Evolutionary conservation across 2,113 vertebrate species (phyloP).

Genomic region (Gobio gobio): DNA sequence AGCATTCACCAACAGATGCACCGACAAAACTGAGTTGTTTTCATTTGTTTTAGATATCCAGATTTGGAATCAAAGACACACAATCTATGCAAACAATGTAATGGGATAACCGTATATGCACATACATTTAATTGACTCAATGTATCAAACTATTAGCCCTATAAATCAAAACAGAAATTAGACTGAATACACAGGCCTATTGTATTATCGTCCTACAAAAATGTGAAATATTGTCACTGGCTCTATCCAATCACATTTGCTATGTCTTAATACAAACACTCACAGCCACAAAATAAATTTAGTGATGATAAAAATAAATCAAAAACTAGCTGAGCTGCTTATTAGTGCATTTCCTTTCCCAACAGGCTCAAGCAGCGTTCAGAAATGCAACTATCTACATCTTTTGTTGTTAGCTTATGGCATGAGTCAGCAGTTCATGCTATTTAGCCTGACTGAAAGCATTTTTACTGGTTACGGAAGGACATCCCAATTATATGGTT

Average conservation of each 20-base stretch:
- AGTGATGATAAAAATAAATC: not conserved
- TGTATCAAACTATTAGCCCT: not conserved
- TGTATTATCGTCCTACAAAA: not conserved
- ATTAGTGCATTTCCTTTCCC: not conserved
- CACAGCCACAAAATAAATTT: not conserved
- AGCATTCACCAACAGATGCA: slow-evolving; percentile 17
- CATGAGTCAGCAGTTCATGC: slow-evolving; percentile 21
- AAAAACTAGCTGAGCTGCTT: not conserved
- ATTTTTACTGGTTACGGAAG: slow-evolving; percentile 13
- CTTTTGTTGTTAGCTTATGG: not conserved
- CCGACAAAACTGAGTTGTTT: not conserved
- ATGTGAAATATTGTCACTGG: not conserved
- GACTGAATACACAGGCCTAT: not conserved
- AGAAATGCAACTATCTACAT: not conserved
- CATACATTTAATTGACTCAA: not conserved
- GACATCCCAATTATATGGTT: not conserved
- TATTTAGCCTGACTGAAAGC: slow-evolving; percentile 1
- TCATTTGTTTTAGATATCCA: not conserved
- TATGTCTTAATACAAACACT: not conserved
- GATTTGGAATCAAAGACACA: not conserved
- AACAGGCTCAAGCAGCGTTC: not conserved
- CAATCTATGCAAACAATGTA: not conserved
- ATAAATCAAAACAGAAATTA: not conserved
- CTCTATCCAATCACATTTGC: not conserved
- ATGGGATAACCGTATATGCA: not conserved